Percentiles rank a stretch among this genome's conserved stretches.
phyloP scores from a whole-genome alignment of 1,140 invertebrate genomes.

The Achatina immaculata region DNA sequence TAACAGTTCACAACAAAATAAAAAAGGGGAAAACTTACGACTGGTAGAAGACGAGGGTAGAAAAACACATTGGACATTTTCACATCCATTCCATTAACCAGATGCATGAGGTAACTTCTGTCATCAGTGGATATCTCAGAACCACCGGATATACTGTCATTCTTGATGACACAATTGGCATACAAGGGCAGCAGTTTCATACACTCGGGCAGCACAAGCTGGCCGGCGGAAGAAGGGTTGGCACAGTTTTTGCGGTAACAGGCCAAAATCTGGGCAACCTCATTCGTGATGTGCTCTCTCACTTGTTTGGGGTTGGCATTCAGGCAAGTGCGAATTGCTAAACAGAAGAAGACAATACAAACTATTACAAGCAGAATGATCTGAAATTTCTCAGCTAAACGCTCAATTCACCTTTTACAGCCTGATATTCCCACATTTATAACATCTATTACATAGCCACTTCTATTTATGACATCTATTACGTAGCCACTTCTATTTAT shows the following conservation, averaged over 20 bases:
- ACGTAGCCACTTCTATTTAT: no score
- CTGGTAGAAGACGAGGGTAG: conserved; percentile 89
- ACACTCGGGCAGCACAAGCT: conserved; percentile 96
- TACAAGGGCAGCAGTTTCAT: conserved; percentile 98
- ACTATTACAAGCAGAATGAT: conserved; percentile 3
- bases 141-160: conserved; percentile 92
- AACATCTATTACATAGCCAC: no score
- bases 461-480: no score
- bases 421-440: no score
- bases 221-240: conserved; percentile 89
- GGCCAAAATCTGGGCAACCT: conserved; percentile 91
- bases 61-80: conserved; percentile 84
- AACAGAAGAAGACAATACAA: conserved; percentile 28
- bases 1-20: no score
- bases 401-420: no score
- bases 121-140: conserved; percentile 81
- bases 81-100: conserved; percentile 86
- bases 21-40: conserved; percentile 74
- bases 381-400: no score
- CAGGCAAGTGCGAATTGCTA: conserved; percentile 67
- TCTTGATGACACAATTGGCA: conserved; percentile 91
- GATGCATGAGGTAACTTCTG: conserved; percentile 89
- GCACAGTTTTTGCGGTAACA: conserved; percentile 95
- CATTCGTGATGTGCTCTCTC: conserved; percentile 73
- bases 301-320: conserved; percentile 76